These are phyloP conservation scores for Aphaenogaster floridana DNA, from an alignment of 1,140 invertebrate species.

Conservation along the genomic window DNA sequence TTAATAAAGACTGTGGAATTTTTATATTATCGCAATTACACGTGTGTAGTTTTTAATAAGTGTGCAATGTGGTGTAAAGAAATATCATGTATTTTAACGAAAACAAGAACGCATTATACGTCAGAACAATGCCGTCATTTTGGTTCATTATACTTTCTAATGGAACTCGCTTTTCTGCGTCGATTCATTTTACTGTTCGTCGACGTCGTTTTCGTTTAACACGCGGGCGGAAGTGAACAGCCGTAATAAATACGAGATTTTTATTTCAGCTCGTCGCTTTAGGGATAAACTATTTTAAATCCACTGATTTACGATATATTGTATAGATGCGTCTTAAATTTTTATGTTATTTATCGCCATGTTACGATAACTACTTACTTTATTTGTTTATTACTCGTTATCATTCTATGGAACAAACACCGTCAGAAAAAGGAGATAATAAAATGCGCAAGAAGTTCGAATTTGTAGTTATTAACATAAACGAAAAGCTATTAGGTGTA, in stretches of 20 bases:
- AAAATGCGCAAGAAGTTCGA: background rate
- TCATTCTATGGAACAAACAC: background rate
- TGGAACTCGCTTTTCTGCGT: conserved; percentile 53
- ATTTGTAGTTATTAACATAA: background rate
- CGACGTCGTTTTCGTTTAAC: conserved; percentile 48
- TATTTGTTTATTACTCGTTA: background rate
- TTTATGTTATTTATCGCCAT: background rate
- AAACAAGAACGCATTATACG: conserved; percentile 14
- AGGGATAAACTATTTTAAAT: conserved; percentile 13
- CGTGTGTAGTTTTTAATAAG: conserved; percentile 33
- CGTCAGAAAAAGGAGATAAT: background rate
- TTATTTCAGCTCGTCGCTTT: conserved; percentile 17
- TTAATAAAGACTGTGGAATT: background rate
- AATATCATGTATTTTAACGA: conserved; percentile 33
- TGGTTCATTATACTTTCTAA: conserved; percentile 68
- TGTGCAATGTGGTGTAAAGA: conserved; percentile 18
- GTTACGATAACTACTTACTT: background rate
- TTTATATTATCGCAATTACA: conserved; percentile 16
- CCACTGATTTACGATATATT: background rate
- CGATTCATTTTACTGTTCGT: conserved; percentile 57
- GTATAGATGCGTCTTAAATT: background rate
- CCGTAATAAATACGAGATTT: conserved; percentile 45
- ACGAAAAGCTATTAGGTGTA: background rate
- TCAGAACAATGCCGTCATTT: conserved; percentile 6
- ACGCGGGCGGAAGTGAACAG: background rate